Base-by-base conservation (phyloP, 2,113 vertebrate species). In the Peromyscus leucopus region DNA sequence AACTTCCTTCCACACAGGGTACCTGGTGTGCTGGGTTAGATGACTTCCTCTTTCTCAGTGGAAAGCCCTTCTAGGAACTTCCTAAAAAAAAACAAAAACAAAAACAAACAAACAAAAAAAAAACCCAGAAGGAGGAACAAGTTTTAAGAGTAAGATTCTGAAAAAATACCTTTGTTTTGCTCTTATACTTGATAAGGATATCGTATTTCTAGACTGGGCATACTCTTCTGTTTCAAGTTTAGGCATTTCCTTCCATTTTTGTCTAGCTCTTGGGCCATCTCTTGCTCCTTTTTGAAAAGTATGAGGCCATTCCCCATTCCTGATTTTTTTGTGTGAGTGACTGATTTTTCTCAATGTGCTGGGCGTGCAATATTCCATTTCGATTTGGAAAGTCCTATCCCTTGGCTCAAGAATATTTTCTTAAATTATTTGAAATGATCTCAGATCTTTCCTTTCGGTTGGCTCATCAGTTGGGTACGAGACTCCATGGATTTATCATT, bases 351-450 rank as follows among this genome's bases (percentile, higher is more conserved):
- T 94, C 63, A 85, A 26, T 39, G 78, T 36, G 5, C n/a, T 89
- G 31, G 59, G 13, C 11, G 42, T 84, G 33, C 24, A 71, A 51
- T 90, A 92, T 90, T 90, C 57, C 42, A 13, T 91, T 96, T 76
- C 21, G 1, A 19, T 94, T 36, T 87, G n/a, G 90, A 96, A 97
- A 85, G 28, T 19, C 46, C 17, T 91, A 61, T 63, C 28, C 33
- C 12, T 89, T 89, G 78, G n/a, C 10, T 91, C 42, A 90, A 95
- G 39, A 89, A 88, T 72, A 79, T 65, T 83, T 86, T 90, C 82
- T 75, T 76, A 42, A 72, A 48, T 51, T 5, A 80, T 89, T 95
- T 51, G 42, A 6, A 67, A 78, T 31, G 83, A 76, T 89, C 48
- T 87, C 28, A 83, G 33, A 92, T 92, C 31, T 31, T 96, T 93